A percentile compares a stretch with the other conserved stretches of the same genome.
Conservation (phyloP, 2,113 vertebrate species). For the Vicugna pacos region DNA sequence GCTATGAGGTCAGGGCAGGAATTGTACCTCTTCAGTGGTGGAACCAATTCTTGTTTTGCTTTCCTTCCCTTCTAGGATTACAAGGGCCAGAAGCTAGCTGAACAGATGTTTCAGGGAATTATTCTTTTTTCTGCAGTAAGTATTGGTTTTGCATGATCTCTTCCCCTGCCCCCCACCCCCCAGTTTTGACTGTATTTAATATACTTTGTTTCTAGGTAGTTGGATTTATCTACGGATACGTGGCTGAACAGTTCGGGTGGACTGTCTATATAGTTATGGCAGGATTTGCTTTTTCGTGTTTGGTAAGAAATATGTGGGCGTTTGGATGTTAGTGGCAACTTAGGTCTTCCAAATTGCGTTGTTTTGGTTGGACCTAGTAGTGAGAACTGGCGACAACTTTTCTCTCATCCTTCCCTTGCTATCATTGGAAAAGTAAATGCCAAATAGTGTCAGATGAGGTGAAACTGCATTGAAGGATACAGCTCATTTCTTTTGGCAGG, state of each 20-base stretch:
- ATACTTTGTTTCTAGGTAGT: constrained; percentile 88
- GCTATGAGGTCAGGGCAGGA: background rate
- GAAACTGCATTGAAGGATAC: background rate
- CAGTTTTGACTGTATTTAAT: constrained; percentile 43
- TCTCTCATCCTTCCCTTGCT: background rate
- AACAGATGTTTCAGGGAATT: constrained; percentile 98
- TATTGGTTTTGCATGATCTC: constrained; percentile 60
- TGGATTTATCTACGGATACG: constrained; percentile 95
- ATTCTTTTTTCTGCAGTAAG: constrained; percentile 97
- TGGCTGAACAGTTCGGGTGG: constrained; percentile 97
- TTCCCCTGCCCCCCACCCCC: accelerated
- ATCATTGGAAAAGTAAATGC: background rate
- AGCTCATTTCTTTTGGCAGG: background rate
- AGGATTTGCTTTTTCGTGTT: constrained; percentile 95
- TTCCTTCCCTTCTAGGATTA: constrained; percentile 92
- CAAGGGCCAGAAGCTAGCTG: constrained; percentile 97
- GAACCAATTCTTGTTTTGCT: constrained; percentile 51
- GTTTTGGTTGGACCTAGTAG: constrained; percentile 1
- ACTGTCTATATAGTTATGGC: constrained; percentile 97
- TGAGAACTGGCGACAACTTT: background rate
- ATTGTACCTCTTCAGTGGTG: background rate
- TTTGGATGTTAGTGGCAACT: background rate
- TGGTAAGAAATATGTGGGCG: constrained; percentile 89
- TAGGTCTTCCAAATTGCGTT: constrained; percentile 34
- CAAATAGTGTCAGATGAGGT: background rate